phyloP scores from a whole-genome alignment of 2,797 vertebrate genomes.

The Syngnathus acus region DNA sequence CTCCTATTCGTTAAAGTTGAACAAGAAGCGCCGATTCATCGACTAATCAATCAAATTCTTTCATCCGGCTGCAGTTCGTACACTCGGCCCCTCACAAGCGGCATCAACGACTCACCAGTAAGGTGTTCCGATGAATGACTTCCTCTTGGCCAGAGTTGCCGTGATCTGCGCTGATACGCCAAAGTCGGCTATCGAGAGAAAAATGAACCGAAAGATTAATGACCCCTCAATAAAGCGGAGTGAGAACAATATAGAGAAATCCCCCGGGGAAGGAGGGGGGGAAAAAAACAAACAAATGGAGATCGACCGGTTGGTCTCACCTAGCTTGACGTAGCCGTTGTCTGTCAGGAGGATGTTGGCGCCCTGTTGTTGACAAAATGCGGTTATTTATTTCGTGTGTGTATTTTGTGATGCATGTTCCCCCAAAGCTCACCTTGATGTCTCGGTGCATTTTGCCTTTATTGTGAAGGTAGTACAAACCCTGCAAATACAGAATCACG shows the following conservation, averaged over 20 bases:
- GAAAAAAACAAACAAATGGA: not conserved
- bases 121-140: constrained; percentile 98
- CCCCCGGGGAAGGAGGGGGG: not conserved
- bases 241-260: constrained; percentile 4
- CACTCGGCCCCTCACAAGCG: not conserved
- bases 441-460: constrained; percentile 99
- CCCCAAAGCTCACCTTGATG: constrained; percentile 82
- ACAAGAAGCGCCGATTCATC: not conserved
- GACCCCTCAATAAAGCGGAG: not conserved
- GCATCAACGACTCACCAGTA: constrained; percentile 81
- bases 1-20: not conserved
- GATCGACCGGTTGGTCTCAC: constrained; percentile 63
- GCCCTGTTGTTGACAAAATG: constrained; percentile 71
- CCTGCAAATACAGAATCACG: constrained; percentile 64
- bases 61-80: not conserved
- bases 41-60: not conserved
- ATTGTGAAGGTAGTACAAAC: constrained; percentile 94
- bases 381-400: too few relatives aligned
- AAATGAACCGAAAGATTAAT: not conserved
- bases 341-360: constrained; percentile 98
- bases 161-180: constrained; percentile 98
- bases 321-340: constrained; percentile 94
- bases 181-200: constrained; percentile 80
- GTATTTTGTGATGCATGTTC: not conserved
- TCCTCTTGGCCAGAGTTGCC: constrained; percentile 95